Base-by-base conservation (phyloP, 2,797 vertebrate genomes). In the Alfaro cultratus region DNA sequence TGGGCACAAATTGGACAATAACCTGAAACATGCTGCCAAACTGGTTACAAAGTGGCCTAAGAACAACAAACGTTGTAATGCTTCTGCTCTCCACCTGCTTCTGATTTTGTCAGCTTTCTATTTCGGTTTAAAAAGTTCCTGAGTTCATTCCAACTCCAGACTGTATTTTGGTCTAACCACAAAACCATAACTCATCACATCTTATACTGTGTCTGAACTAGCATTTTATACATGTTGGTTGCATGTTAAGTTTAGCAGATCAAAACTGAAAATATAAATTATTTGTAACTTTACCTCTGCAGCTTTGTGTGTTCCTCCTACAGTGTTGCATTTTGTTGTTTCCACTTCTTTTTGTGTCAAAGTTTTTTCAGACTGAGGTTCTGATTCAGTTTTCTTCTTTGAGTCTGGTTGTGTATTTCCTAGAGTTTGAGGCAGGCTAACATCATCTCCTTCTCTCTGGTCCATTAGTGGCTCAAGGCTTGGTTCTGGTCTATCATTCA, bases 401-500 rank as follows among this genome's bases (percentile, higher is more conserved):
- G 45, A n/a, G 4, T 72, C 29, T 57, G 26, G 12, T n/a, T 26
- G 9, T 49, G 47, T 26, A 68, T 41, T 68, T 41, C 7, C 34
- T 13, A 2, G 11, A 39, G 64, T 39, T 8, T 73, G 43, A 47
- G 12, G 41, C 23, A 73, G 41, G 43, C 6, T 80, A 75, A 2
- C 4, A 2, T 55, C 18, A 43, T 55, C 7, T 57, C 26, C 21
- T 29, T 81, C 80, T 55, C 1, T 29, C 4, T 41, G 75, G 23
- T 73, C 75, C 31, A 62, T 43, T 62, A 39, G 29, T 3, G 68
- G 67, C 21, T 82, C 21, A 12, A 92, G 83, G 8, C 11, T 39
- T 0, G 82, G 86, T 51, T 89, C 87, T 18, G 49, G 43, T 46
- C 78, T 76, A 0, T 53, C 74, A 5, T 76, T 83, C 23, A 89